These are phyloP conservation scores for Neofelis nebulosa DNA, from an alignment of 2,113 vertebrate genomes.

Conservation along the genomic window DNA sequence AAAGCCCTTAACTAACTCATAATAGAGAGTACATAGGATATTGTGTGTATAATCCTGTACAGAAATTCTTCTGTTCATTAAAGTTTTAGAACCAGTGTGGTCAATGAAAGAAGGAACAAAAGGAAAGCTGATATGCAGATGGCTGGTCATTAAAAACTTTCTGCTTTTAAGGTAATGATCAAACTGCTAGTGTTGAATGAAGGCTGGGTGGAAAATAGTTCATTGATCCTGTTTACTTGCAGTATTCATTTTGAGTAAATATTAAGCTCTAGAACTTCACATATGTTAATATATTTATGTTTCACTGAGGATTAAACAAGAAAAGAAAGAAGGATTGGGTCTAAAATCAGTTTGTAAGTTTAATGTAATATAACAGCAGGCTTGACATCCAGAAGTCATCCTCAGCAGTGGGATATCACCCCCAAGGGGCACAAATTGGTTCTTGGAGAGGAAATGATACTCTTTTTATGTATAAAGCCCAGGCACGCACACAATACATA, in stretches of 20 bases:
- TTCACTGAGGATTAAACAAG: background rate
- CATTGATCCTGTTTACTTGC: background rate
- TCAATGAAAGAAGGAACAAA: background rate
- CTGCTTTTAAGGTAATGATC: background rate
- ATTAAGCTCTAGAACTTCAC: background rate
- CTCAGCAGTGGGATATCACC: background rate
- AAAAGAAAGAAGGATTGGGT: background rate
- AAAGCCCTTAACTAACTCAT: background rate
- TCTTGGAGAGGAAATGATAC: background rate
- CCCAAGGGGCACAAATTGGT: background rate
- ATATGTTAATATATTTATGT: background rate
- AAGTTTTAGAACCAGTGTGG: background rate
- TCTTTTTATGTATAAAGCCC: background rate
- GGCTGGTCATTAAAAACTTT: background rate
- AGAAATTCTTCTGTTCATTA: background rate
- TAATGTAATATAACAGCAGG: background rate
- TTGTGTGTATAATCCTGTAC: background rate
- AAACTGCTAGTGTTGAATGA: background rate
- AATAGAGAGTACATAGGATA: background rate
- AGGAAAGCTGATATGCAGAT: background rate
- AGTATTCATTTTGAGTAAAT: background rate
- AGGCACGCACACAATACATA: background rate
- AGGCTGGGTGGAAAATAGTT: background rate
- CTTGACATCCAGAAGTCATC: background rate
- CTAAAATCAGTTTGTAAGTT: background rate